A percentile compares a stretch with the other conserved stretches of the same genome.
Evolutionary conservation across 1,140 invertebrate genomes (phyloP).

Genomic region (Lepidostoma basale): DNA sequence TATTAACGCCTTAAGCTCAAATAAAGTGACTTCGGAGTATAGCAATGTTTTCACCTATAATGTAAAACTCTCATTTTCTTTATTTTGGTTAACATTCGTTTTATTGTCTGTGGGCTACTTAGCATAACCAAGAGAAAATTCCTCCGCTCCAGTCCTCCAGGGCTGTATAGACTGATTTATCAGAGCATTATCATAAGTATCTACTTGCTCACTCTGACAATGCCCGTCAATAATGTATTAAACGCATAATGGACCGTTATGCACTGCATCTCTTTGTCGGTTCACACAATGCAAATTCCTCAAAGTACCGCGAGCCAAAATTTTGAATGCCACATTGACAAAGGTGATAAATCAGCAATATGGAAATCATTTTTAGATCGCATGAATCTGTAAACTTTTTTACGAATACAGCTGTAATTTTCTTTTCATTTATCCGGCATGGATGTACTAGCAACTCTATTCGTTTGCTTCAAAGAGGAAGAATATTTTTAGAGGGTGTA

Average conservation of each 20-base stretch:
- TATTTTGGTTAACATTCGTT: neutral
- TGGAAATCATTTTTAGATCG: neutral
- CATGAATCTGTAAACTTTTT: no score
- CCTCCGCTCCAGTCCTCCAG: neutral
- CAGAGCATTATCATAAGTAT: slow-evolving; percentile 14
- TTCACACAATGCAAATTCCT: neutral
- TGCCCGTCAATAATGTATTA: slow-evolving; percentile 41
- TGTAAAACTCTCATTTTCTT: neutral
- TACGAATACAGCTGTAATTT: no score
- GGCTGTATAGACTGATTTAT: slow-evolving; percentile 21
- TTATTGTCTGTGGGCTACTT: neutral
- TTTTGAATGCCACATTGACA: neutral
- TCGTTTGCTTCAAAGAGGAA: neutral
- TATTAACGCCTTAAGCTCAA: neutral
- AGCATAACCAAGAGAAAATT: neutral
- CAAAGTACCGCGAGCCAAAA: neutral
- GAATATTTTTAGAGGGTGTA: no score
- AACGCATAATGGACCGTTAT: slow-evolving; percentile 34
- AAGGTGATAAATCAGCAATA: neutral
- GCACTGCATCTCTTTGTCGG: slow-evolving; percentile 18
- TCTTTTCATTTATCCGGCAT: no score
- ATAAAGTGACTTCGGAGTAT: neutral
- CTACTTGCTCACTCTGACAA: neutral
- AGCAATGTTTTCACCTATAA: neutral
- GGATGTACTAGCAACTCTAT: no score